phyloP scores from a whole-genome alignment of 2,113 vertebrate genomes.

The Dolichallabes microphthalmus region DNA sequence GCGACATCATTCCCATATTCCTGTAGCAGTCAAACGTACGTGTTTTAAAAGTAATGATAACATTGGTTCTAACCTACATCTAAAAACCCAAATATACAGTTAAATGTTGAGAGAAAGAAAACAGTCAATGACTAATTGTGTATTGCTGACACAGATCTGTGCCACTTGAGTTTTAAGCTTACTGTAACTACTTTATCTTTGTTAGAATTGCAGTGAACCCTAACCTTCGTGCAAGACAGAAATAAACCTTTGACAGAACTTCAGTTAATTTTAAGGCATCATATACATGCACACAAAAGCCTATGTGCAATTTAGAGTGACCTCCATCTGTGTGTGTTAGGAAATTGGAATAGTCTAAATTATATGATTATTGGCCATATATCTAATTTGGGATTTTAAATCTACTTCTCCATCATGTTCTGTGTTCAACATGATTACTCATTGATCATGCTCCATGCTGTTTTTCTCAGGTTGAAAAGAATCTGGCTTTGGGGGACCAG shows the following conservation, averaged over 20 bases:
- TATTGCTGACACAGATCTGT: too few species aligned
- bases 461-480: conserved; percentile 77
- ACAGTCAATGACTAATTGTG: too few species aligned
- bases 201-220: background rate
- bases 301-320: background rate
- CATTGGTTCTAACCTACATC: too few species aligned
- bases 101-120: too few species aligned
- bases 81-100: too few species aligned
- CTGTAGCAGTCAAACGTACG: too few species aligned
- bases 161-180: background rate
- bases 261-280: background rate
- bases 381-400: background rate
- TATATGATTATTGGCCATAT: too few species aligned
- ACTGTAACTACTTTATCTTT: background rate
- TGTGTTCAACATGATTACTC: background rate
- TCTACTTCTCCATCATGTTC: background rate
- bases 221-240: background rate
- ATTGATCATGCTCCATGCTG: background rate
- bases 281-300: background rate
- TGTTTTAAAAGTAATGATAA: too few species aligned
- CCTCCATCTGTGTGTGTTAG: background rate
- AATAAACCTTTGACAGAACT: background rate
- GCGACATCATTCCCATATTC: too few species aligned
- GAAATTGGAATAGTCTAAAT: background rate
- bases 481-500: conserved; percentile 81